Evolutionary conservation across 1,140 invertebrate species (phyloP), one percentile per base, ranked within the genome.

Genomic region (Tigriopus japonicus): DNA sequence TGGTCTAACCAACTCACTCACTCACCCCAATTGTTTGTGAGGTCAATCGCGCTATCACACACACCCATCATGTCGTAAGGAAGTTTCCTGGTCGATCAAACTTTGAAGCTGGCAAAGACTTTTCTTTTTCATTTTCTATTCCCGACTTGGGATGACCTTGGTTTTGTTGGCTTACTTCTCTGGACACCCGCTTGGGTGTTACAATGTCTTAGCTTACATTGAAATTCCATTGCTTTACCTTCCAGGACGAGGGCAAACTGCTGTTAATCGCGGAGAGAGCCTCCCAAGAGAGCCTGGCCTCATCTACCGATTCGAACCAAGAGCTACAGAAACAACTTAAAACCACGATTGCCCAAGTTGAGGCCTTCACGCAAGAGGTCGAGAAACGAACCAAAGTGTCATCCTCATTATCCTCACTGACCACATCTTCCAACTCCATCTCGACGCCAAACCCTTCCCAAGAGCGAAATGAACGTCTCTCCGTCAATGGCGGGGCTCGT

Each of bases 251-350:
- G 45, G 10, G 45, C 45, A 15, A 21, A 49, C n/a, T 49, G 2
- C 23, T 17, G 6, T 15, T 58, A n/a, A 58, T 19, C n/a, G 12
- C 40, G 5, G 12, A 13, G 12, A 15, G 28, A n/a, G 45, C 49
- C 52, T 61, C 59, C 13, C 49, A 53, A 40, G 59, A 61, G 24
- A 51, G 42, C 59, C 51, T 61, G 2, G 43, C 59, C 6, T 54
- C 52, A 41, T 56, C 43, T 7, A 58, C 56, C 3, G 59, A 52
- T 7, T 61, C 59, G 2, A 61, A 61, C 17, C 59, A 61, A 21
- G 59, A 61, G 40, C 49, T 61, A 2, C 21, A 53, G 23, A 54
- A 23, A 7, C 43, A 61, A 24, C 28, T 61, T 3, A 40, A 55
- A 2, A 55, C 14, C 28, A 61, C 5, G 19, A 21, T 61, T 13